These are phyloP conservation scores for Phallusia fumigata DNA, from an alignment of 23 tunicate genomes.

Conservation along the genomic window DNA sequence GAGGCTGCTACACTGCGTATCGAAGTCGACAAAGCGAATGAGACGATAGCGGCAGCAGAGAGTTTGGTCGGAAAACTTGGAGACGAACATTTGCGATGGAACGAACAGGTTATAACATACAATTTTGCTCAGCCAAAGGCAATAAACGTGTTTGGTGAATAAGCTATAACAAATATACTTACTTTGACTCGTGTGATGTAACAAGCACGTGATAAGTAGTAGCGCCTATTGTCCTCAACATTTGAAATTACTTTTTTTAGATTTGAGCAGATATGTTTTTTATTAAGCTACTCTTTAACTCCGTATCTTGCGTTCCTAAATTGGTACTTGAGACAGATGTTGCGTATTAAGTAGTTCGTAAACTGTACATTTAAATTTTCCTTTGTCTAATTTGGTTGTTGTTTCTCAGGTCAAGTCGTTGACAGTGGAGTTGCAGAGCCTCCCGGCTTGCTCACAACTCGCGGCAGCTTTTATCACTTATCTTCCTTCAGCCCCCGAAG, in stretches of 20 bases:
- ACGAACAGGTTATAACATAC: slow-evolving; percentile 42
- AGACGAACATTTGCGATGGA: slow-evolving; percentile 80
- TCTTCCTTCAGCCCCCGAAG: slow-evolving; percentile 81
- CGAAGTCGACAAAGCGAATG: slow-evolving; percentile 86
- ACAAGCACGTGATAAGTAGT: no score
- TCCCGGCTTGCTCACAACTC: slow-evolving; percentile 76
- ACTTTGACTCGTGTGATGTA: no score
- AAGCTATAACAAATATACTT: no score
- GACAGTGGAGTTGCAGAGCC: slow-evolving; percentile 41
- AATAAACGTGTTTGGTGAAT: no score
- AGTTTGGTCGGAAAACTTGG: slow-evolving; percentile 74
- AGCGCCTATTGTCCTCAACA: no score
- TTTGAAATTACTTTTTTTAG: no score
- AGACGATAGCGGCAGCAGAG: slow-evolving; percentile 81
- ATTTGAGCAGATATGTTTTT: no score
- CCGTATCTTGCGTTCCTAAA: no score
- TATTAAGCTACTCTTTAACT: no score
- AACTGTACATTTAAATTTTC: no score
- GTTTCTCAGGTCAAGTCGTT: slow-evolving; percentile 64
- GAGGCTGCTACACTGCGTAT: slow-evolving; percentile 79
- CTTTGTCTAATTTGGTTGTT: not conserved
- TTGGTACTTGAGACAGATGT: no score
- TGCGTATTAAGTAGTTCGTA: no score
- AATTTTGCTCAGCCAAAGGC: not conserved
- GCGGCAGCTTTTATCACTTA: slow-evolving; percentile 92